phyloP scores from a whole-genome alignment of 37 sponge, comb jelly and placozoan species.

The Spongilla lacustris region DNA sequence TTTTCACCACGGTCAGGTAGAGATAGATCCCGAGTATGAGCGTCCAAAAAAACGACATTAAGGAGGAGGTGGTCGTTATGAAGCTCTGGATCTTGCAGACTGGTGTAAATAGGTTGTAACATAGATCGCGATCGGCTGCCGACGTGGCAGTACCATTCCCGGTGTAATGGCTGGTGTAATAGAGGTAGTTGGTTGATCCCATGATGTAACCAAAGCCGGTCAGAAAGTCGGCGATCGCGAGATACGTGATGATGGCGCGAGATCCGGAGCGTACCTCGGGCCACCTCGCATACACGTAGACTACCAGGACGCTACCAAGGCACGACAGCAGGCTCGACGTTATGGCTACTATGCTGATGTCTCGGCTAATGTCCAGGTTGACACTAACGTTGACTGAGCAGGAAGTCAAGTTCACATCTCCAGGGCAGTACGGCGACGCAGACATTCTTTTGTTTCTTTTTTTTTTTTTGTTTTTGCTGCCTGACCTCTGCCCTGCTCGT shows the following conservation, averaged over 20 bases:
- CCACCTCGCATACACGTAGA: conserved; percentile 52
- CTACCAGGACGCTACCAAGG: conserved; percentile 29
- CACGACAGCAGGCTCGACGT: conserved; percentile 44
- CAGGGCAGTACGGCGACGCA: no score
- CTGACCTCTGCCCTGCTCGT: no score
- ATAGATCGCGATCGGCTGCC: no score
- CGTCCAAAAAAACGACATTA: conserved; percentile 73
- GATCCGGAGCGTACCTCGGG: conserved; percentile 55
- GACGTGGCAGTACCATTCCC: not conserved
- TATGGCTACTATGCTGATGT: no score
- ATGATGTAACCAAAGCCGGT: conserved; percentile 67
- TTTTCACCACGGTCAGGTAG: conserved; percentile 45
- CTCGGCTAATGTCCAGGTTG: no score
- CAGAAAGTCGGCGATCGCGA: conserved; percentile 62
- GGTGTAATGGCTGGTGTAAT: not conserved
- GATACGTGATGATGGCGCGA: conserved; percentile 46
- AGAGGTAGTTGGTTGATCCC: conserved; percentile 47
- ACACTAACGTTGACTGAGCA: no score
- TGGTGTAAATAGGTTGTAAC: not conserved
- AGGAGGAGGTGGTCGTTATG: conserved; percentile 46
- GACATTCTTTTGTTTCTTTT: no score
- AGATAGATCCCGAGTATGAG: conserved; percentile 56
- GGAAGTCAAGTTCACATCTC: no score
- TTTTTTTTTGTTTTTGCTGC: no score
- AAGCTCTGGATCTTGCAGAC: conserved; percentile 64